These are phyloP conservation scores for Cecropterus lyciades DNA, from an alignment of 1,140 invertebrate genomes.

Conservation along the genomic window DNA sequence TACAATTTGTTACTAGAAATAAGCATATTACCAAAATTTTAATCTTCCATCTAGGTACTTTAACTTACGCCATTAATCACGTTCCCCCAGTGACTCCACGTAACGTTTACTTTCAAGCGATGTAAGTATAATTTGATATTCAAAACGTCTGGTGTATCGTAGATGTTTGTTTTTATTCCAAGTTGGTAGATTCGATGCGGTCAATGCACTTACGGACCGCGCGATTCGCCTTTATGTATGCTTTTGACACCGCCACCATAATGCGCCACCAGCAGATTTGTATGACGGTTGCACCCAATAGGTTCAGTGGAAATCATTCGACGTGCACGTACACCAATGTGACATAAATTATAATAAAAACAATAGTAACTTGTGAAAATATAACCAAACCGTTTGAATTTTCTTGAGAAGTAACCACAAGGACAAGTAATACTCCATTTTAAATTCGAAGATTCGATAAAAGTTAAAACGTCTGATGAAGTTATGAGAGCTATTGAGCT, in stretches of 20 bases:
- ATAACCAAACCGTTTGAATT: too few species aligned
- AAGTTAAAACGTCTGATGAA: too few species aligned
- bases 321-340: slow-evolving; percentile 34
- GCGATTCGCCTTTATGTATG: slow-evolving; percentile 41
- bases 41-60: too few species aligned
- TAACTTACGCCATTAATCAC: background rate
- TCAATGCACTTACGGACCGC: slow-evolving; percentile 43
- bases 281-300: background rate
- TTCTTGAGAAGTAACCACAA: too few species aligned
- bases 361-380: too few species aligned
- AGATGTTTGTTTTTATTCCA: slow-evolving; percentile 32
- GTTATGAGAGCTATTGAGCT: too few species aligned
- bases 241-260: slow-evolving; percentile 46
- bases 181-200: slow-evolving; percentile 34
- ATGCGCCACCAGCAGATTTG: slow-evolving; percentile 39
- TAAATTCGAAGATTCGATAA: too few species aligned
- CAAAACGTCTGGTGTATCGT: slow-evolving; percentile 28
- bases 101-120: slow-evolving; percentile 14
- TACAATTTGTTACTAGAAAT: too few species aligned
- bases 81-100: too few species aligned
- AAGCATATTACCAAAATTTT: too few species aligned
- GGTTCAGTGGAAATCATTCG: slow-evolving; percentile 9
- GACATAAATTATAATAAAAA: too few species aligned
- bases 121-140: slow-evolving; percentile 21
- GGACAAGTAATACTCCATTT: too few species aligned